Conservation (phyloP, 2,888 invertebrate species). For the Nemapogon koenigi region DNA sequence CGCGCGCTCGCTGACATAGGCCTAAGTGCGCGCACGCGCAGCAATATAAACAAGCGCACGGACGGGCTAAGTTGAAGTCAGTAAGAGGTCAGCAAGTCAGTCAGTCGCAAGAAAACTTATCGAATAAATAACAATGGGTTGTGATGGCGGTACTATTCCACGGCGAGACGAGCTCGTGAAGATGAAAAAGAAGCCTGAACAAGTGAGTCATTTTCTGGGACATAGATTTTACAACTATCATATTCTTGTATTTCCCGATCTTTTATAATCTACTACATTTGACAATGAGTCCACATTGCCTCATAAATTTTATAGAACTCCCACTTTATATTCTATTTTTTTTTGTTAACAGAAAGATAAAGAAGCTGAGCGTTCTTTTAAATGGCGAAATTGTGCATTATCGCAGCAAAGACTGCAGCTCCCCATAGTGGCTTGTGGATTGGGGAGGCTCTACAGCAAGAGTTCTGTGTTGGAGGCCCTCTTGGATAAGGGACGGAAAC, state of each 20-base stretch:
- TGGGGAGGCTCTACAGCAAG: slow-evolving; percentile 94
- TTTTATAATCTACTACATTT: too few relatives aligned
- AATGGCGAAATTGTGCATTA: slow-evolving; percentile 94
- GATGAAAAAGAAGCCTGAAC: slow-evolving; percentile 89
- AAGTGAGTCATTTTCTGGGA: slow-evolving; percentile 73
- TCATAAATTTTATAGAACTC: not conserved
- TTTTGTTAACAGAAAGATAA: slow-evolving; percentile 84
- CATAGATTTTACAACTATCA: too few relatives aligned
- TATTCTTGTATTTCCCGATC: too few relatives aligned
- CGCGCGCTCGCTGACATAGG: too few relatives aligned
- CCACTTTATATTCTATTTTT: slow-evolving; percentile 3
- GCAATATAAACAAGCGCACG: too few relatives aligned
- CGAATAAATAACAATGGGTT: slow-evolving; percentile 75
- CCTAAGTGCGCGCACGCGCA: too few relatives aligned
- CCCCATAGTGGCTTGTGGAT: slow-evolving; percentile 90
- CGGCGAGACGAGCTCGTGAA: slow-evolving; percentile 89
- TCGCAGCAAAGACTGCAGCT: slow-evolving; percentile 86
- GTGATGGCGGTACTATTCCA: slow-evolving; percentile 97
- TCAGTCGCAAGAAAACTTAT: too few relatives aligned
- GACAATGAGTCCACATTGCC: too few relatives aligned
- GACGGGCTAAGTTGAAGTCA: too few relatives aligned
- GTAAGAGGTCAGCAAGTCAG: too few relatives aligned
- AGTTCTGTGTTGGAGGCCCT: slow-evolving; percentile 91
- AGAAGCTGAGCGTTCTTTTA: slow-evolving; percentile 89
- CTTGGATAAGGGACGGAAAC: slow-evolving; percentile 79